Percentiles rank a stretch among this genome's conserved stretches.
phyloP scores from a whole-genome alignment of 1,140 invertebrate genomes.

The Drosophila ironensis region DNA sequence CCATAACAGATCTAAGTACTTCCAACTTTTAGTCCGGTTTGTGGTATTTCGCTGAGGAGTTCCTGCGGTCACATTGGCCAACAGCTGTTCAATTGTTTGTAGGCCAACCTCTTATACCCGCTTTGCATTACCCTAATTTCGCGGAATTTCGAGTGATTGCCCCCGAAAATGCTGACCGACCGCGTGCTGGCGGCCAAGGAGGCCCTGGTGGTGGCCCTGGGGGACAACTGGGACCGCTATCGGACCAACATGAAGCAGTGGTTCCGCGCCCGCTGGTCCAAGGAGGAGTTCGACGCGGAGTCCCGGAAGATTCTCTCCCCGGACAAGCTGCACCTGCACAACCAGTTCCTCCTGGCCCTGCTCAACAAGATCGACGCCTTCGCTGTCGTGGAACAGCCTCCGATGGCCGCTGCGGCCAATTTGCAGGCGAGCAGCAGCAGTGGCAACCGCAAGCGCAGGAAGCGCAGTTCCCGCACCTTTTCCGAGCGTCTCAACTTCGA shows the following conservation, averaged over 20 bases:
- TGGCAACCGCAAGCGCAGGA: conserved; percentile 82
- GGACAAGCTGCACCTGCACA: conserved; percentile 90
- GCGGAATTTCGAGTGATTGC: too few relatives aligned
- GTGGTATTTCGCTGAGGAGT: too few relatives aligned
- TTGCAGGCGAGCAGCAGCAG: conserved; percentile 46
- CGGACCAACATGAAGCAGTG: conserved; percentile 88
- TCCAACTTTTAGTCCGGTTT: too few relatives aligned
- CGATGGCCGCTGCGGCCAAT: background rate
- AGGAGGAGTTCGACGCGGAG: conserved; percentile 91
- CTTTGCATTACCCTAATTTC: background rate
- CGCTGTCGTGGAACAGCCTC: conserved; percentile 81
- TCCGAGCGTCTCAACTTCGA: conserved; percentile 87
- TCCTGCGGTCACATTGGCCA: too few relatives aligned
- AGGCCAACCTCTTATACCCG: too few relatives aligned
- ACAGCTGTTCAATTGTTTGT: too few relatives aligned
- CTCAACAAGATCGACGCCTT: conserved; percentile 90
- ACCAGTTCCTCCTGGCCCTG: conserved; percentile 91
- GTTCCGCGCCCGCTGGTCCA: conserved; percentile 89
- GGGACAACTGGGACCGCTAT: conserved; percentile 87
- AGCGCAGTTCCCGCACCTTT: conserved; percentile 84
- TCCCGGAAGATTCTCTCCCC: conserved; percentile 86
- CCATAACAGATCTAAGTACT: too few relatives aligned
- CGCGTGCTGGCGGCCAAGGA: conserved; percentile 83
- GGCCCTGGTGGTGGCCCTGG: conserved; percentile 85
- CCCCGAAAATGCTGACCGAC: conserved; percentile 73